phyloP scores from a whole-genome alignment of 2,113 vertebrate species.

The Theropithecus gelada region DNA sequence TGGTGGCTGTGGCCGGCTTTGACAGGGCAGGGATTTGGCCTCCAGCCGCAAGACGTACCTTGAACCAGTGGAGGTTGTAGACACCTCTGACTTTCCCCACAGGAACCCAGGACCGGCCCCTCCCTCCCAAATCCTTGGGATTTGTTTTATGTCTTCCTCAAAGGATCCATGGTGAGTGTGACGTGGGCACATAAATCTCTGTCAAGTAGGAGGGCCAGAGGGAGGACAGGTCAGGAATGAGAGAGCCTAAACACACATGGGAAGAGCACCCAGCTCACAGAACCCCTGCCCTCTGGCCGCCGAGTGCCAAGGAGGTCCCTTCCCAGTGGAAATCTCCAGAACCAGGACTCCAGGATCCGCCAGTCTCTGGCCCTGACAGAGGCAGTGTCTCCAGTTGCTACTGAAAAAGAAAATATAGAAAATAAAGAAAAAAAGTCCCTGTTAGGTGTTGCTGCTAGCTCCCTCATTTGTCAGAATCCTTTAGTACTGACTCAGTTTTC shows the following conservation, averaged over 20 bases:
- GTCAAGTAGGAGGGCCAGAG: constrained; percentile 8
- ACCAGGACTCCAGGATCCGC: not conserved
- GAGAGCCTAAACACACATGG: not conserved
- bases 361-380: not conserved
- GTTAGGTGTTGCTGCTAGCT: not conserved
- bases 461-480: not conserved
- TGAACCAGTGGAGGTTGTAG: not conserved
- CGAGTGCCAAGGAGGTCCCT: not conserved
- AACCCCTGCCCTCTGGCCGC: too few relatives aligned
- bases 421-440: not conserved
- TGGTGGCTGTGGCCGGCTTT: not conserved
- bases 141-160: constrained; percentile 72
- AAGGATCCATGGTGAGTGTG: constrained; percentile 33
- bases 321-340: not conserved
- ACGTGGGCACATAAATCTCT: constrained; percentile 52
- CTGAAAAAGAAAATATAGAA: not conserved
- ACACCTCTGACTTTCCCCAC: not conserved
- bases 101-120: not conserved
- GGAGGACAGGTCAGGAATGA: constrained; percentile 33
- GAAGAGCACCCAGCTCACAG: not conserved
- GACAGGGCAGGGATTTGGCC: not conserved
- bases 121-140: constrained; percentile 39
- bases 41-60: not conserved
- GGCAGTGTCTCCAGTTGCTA: not conserved
- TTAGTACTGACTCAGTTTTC: constrained; percentile 41